phyloP scores from a whole-genome alignment of 2,888 invertebrate species.

The Plusia festucae region DNA sequence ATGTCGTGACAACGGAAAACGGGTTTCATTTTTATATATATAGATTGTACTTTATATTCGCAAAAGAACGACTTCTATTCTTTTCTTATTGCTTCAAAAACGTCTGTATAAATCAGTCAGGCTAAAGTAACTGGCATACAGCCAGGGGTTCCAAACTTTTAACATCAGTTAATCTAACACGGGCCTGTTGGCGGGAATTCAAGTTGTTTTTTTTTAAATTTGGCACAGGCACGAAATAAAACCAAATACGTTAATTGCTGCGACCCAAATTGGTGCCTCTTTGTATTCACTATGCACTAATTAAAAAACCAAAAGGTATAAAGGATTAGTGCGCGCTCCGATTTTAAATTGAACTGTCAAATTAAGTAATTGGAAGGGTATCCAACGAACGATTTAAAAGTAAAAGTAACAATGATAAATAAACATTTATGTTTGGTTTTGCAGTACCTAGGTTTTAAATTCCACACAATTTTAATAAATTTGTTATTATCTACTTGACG shows the following conservation, averaged over 20 bases:
- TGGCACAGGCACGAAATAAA: slow-evolving; percentile 82
- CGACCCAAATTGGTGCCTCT: slow-evolving; percentile 76
- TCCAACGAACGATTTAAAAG: neutral
- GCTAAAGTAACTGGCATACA: slow-evolving; percentile 62
- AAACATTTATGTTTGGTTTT: too few species aligned
- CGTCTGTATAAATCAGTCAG: slow-evolving; percentile 72
- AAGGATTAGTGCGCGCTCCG: slow-evolving; percentile 41
- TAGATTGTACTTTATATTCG: too few species aligned
- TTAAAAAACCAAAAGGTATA: slow-evolving; percentile 64
- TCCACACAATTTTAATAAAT: too few species aligned
- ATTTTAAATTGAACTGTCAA: slow-evolving; percentile 49
- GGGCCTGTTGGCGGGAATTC: slow-evolving; percentile 77
- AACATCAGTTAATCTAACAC: slow-evolving; percentile 84
- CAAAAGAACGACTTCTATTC: neutral
- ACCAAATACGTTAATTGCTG: slow-evolving; percentile 81
- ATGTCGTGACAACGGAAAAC: too few species aligned
- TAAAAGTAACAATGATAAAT: neutral
- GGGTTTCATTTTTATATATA: too few species aligned
- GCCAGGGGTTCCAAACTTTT: slow-evolving; percentile 77
- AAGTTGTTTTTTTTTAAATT: slow-evolving; percentile 75
- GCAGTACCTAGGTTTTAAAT: too few species aligned
- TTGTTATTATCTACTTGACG: too few species aligned
- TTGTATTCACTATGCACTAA: slow-evolving; percentile 67
- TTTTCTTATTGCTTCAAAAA: slow-evolving; percentile 32
- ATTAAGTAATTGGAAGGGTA: slow-evolving; percentile 32